A percentile compares a stretch with the other conserved stretches of the same genome.
These are phyloP conservation scores for Alcedo atthis DNA, from an alignment of 2,797 vertebrate species.

Conservation along the genomic window DNA sequence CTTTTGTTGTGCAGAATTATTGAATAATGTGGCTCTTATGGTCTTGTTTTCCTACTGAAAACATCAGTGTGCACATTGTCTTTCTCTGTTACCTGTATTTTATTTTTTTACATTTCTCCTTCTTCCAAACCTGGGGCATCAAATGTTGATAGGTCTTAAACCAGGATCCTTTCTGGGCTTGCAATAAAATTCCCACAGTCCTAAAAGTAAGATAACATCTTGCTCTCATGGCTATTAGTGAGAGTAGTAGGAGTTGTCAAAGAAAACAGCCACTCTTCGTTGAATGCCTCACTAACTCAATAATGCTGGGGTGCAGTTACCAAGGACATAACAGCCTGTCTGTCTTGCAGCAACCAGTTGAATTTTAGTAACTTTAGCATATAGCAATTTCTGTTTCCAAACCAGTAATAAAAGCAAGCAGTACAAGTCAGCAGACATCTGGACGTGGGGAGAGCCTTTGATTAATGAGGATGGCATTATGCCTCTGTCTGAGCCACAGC, in stretches of 20 bases:
- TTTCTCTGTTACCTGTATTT: neutral
- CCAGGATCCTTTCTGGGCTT: neutral
- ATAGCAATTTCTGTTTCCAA: slow-evolving; percentile 30
- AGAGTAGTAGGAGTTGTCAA: neutral
- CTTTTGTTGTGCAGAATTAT: neutral
- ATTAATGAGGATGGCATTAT: slow-evolving; percentile 45
- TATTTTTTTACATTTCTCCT: neutral
- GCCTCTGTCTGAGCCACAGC: slow-evolving; percentile 15
- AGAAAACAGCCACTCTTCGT: neutral
- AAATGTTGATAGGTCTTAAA: neutral
- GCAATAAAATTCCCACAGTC: slow-evolving; percentile 20
- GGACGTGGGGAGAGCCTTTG: slow-evolving; percentile 24
- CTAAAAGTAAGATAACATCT: neutral
- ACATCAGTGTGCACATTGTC: accelerated
- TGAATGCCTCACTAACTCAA: neutral
- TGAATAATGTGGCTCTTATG: accelerated
- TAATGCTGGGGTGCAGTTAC: slow-evolving; percentile 20
- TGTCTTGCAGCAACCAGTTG: neutral
- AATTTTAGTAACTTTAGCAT: slow-evolving; percentile 13
- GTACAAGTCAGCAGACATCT: slow-evolving; percentile 59
- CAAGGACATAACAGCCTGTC: neutral
- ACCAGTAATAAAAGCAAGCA: slow-evolving; percentile 17
- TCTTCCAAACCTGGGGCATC: neutral
- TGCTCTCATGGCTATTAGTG: neutral
- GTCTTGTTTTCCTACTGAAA: neutral